phyloP scores from a whole-genome alignment of 2,797 vertebrate species.

The Rhynchonycteris naso region DNA sequence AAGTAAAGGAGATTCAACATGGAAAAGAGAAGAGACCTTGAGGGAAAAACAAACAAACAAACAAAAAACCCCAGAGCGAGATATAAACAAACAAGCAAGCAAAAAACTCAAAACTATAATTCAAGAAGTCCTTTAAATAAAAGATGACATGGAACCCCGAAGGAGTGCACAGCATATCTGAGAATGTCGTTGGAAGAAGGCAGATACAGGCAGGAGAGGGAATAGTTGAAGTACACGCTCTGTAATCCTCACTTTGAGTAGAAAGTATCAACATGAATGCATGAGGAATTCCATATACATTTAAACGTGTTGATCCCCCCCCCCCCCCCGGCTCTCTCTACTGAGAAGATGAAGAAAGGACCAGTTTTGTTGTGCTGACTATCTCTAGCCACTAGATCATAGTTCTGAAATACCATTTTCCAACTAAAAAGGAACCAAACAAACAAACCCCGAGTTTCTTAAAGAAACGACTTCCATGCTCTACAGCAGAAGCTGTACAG shows the following conservation, averaged over 20 bases:
- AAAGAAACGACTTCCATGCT: neutral
- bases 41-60: neutral
- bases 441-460: neutral
- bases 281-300: neutral
- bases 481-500: neutral
- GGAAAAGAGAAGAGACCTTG: neutral
- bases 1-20: neutral
- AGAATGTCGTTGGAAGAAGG: neutral
- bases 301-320: neutral
- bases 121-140: neutral
- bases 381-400: neutral
- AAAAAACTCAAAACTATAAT: neutral
- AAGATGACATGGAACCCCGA: neutral
- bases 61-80: neutral
- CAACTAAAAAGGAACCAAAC: neutral
- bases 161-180: neutral
- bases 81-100: too few species aligned
- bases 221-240: neutral
- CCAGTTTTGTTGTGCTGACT: neutral
- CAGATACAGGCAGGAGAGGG: neutral
- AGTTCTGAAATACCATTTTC: neutral
- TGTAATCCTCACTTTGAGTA: neutral
- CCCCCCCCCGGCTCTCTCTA: neutral
- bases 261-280: neutral
- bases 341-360: neutral